Evolutionary conservation across 2,888 invertebrate genomes (phyloP), one percentile per base, ranked within the genome.

Genomic region (Gortyna flavago): DNA sequence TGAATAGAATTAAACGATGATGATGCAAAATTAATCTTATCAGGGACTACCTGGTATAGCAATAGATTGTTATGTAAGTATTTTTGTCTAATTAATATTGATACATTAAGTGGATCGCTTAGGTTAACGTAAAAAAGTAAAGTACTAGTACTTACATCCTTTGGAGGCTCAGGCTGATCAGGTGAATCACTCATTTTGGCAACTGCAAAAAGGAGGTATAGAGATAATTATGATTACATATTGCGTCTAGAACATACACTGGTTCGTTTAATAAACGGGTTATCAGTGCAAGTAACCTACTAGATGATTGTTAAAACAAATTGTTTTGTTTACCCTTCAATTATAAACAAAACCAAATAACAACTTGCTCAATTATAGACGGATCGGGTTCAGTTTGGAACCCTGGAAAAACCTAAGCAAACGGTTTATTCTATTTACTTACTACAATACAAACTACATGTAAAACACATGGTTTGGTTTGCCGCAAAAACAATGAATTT

Each of bases 111-210:
- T 21, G 21, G 54, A 57, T 65, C 1, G 41, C 35, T n/a, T 18
- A 32, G 1, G 35, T 38, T 16, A 16, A 16, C 18, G 32, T 48
- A 25, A 41, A n/a, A 59, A 65, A 25, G 0, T 13, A 48, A 59
- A 59, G 9, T 64, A 67, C 25, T 18, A 44, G 62, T 65, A 87
- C 88, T 88, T 79, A 96, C 96, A 93, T 96, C 96, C 87, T 95
- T 96, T 83, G 96, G 95, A 21, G 95, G 95, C 65, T 96, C 96
- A 87, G 94, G 96, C 80, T 96, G 96, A 82, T 96, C 94, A 77
- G 90, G 89, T 84, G 95, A 93, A 87, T 96, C 96, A 93, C 95
- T 92, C 96, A 96, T 96, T 81, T 85, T 93, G 81, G 80, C 51
- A 80, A 80, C 89, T 88, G 87, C n/a, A 86, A 88, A 69, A 74